Evolutionary conservation across 37 sponge, comb jelly and placozoan genomes (phyloP).

Genomic region (Spongilla lacustris): DNA sequence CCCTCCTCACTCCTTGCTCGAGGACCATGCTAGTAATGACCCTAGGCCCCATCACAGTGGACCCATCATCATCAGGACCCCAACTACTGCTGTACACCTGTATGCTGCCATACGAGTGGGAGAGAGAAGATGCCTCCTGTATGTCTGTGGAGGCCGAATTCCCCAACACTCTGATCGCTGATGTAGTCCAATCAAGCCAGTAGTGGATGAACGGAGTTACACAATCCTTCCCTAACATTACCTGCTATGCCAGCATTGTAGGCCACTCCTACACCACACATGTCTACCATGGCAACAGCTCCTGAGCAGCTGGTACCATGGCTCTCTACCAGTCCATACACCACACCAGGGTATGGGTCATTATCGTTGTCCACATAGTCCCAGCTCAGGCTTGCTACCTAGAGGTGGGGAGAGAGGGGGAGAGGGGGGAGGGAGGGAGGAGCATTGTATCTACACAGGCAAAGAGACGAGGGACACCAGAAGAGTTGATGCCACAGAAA

Average conservation of each 20-base stretch:
- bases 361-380: conserved; percentile 72
- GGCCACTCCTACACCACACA: conserved; percentile 94
- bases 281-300: conserved; percentile 73
- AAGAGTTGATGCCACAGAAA: conserved; percentile 1
- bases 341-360: conserved; percentile 81
- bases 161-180: neutral
- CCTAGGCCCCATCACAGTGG: conserved; percentile 90
- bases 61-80: conserved; percentile 97
- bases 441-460: neutral
- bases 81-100: conserved; percentile 90
- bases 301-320: conserved; percentile 99
- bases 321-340: conserved; percentile 52
- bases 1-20: conserved; percentile 65
- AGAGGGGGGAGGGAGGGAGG: neutral
- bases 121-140: conserved; percentile 80
- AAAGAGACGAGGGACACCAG: conserved; percentile 7
- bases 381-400: conserved; percentile 45
- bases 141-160: conserved; percentile 69
- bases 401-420: neutral
- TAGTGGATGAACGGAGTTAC: conserved; percentile 1
- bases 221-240: conserved; percentile 42
- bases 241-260: conserved; percentile 88
- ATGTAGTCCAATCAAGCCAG: neutral
- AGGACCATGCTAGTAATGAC: conserved; percentile 58
- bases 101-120: conserved; percentile 63